Percentiles rank a stretch among this genome's conserved stretches.
phyloP scores from a whole-genome alignment of 2,113 vertebrate species.

The Psophia crepitans region DNA sequence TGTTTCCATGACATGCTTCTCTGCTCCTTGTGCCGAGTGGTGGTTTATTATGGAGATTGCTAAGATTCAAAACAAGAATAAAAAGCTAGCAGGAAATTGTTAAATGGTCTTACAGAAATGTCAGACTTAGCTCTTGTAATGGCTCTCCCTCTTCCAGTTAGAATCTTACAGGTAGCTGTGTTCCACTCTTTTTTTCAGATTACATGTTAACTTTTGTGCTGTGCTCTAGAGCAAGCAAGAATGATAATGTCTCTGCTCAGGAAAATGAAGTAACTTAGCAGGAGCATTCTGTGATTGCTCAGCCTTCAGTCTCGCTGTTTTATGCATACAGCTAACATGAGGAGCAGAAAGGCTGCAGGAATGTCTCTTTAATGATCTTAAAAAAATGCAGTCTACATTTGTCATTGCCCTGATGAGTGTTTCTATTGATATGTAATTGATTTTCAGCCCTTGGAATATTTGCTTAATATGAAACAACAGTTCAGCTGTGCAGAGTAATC shows the following conservation, averaged over 20 bases:
- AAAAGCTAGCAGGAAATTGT: not conserved
- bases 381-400: not conserved
- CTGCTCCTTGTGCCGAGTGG: not conserved
- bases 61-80: not conserved
- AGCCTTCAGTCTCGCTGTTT: not conserved
- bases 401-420: not conserved
- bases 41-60: not conserved
- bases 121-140: not conserved
- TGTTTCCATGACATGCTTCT: not conserved
- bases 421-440: not conserved
- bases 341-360: not conserved
- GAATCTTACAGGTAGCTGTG: not conserved
- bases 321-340: not conserved
- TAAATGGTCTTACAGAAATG: not conserved
- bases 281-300: not conserved
- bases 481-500: not conserved
- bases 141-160: not conserved
- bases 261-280: not conserved
- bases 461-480: not conserved
- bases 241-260: not conserved
- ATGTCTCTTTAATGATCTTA: not conserved
- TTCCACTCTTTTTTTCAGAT: not conserved
- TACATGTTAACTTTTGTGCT: not conserved
- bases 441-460: not conserved
- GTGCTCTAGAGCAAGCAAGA: not conserved